Percentiles rank a stretch among this genome's conserved stretches.
These are phyloP conservation scores for Menidia beryllina DNA, from an alignment of 2,113 vertebrate genomes.

Conservation along the genomic window DNA sequence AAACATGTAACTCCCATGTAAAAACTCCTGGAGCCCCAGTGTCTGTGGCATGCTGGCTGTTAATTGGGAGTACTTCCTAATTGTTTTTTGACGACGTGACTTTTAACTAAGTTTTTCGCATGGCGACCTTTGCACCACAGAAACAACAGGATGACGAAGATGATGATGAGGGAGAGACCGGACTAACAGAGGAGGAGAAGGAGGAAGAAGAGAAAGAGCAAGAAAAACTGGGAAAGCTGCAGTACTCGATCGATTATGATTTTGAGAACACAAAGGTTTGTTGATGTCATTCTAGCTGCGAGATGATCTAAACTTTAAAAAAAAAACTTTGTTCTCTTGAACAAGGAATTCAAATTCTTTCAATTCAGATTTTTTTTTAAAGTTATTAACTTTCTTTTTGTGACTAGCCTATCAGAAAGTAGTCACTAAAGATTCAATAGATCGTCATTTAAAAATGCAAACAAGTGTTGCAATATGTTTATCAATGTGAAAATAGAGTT, in stretches of 20 bases:
- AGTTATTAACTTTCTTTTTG: too few relatives aligned
- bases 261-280: slow-evolving; percentile 96
- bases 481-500: too few relatives aligned
- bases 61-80: slow-evolving; percentile 50
- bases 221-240: slow-evolving; percentile 96
- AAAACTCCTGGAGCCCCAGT: slow-evolving; percentile 64
- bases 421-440: too few relatives aligned
- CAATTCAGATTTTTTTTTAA: too few relatives aligned
- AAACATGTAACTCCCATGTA: slow-evolving; percentile 57
- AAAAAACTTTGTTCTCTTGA: too few relatives aligned
- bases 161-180: slow-evolving; percentile 91
- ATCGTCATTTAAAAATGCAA: too few relatives aligned
- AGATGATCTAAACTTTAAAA: too few relatives aligned
- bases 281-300: neutral
- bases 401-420: too few relatives aligned
- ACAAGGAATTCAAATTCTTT: too few relatives aligned
- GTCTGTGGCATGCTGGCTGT: slow-evolving; percentile 82
- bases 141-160: slow-evolving; percentile 91
- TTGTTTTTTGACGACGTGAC: neutral
- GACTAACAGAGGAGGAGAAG: slow-evolving; percentile 94
- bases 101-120: slow-evolving; percentile 15
- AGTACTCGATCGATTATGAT: slow-evolving; percentile 97
- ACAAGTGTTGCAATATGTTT: too few relatives aligned
- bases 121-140: slow-evolving; percentile 67
- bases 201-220: slow-evolving; percentile 95